phyloP scores from a whole-genome alignment of 2,113 vertebrate genomes.

The Scophthalmus maximus region DNA sequence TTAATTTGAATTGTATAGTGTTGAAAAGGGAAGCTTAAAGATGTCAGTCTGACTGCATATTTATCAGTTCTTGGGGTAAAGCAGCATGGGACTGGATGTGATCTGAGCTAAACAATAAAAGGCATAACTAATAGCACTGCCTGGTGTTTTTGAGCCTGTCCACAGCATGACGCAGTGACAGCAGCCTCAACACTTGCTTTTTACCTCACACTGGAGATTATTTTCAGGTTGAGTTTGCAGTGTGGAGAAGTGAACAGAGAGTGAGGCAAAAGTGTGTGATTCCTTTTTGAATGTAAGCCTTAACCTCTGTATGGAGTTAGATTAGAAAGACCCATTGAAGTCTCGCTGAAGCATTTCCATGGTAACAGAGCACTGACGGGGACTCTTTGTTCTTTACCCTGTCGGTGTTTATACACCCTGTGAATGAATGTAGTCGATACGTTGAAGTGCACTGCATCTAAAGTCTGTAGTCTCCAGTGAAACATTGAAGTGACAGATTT shows the following conservation, averaged over 20 bases:
- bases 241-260: background rate
- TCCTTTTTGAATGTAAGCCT: constrained; percentile 22
- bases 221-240: background rate
- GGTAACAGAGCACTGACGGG: constrained; percentile 47
- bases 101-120: background rate
- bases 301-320: constrained; percentile 20
- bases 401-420: constrained; percentile 8
- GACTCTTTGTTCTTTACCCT: constrained; percentile 43
- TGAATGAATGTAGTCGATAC: constrained; percentile 27
- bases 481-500: constrained; percentile 28
- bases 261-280: constrained; percentile 6
- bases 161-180: background rate
- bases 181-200: background rate
- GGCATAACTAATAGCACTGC: background rate
- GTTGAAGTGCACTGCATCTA: constrained; percentile 10
- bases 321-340: constrained; percentile 44
- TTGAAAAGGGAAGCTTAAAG: background rate
- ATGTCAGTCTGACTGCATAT: background rate
- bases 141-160: background rate
- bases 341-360: constrained; percentile 42
- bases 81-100: background rate
- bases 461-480: constrained; percentile 18
- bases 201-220: background rate
- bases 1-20: no score
- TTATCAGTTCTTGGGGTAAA: background rate